Evolutionary conservation across 1,140 invertebrate species (phyloP).

Genomic region (Leptinotarsa texana): DNA sequence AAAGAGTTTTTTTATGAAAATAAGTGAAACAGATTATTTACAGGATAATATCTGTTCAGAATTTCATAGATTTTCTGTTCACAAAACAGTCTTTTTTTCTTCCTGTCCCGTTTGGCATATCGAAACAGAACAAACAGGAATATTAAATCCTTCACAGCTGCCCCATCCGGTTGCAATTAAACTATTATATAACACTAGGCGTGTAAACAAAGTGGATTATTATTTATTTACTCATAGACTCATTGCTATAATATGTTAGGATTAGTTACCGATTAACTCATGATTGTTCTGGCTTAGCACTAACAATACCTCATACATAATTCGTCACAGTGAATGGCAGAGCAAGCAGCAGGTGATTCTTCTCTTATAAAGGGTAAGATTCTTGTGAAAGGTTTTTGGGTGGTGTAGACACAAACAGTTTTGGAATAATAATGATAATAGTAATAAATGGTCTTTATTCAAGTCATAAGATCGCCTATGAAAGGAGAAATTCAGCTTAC

Average conservation of each 20-base stretch:
- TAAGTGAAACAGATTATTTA: too few relatives aligned
- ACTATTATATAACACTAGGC: neutral
- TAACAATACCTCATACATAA: slow-evolving; percentile 24
- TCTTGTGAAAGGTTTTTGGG: too few relatives aligned
- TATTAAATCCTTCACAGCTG: neutral
- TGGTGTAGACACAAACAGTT: too few relatives aligned
- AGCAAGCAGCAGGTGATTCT: neutral
- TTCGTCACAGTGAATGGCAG: slow-evolving; percentile 3
- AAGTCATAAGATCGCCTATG: too few relatives aligned
- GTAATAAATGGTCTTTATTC: too few relatives aligned
- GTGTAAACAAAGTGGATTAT: slow-evolving; percentile 19
- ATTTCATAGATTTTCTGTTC: too few relatives aligned
- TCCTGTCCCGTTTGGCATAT: neutral
- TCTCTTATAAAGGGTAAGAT: neutral
- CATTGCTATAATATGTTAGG: slow-evolving; percentile 30
- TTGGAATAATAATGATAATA: too few relatives aligned
- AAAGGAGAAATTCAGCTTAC: too few relatives aligned
- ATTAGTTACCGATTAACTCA: slow-evolving; percentile 32
- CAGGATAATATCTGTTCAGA: too few relatives aligned
- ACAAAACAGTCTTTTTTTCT: too few relatives aligned
- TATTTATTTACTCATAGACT: slow-evolving; percentile 34
- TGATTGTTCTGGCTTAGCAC: slow-evolving; percentile 33
- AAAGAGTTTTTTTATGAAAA: too few relatives aligned
- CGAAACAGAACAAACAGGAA: neutral
- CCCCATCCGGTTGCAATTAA: neutral